Conservation (phyloP, 2,113 vertebrate genomes). For the Cololabis saira region DNA sequence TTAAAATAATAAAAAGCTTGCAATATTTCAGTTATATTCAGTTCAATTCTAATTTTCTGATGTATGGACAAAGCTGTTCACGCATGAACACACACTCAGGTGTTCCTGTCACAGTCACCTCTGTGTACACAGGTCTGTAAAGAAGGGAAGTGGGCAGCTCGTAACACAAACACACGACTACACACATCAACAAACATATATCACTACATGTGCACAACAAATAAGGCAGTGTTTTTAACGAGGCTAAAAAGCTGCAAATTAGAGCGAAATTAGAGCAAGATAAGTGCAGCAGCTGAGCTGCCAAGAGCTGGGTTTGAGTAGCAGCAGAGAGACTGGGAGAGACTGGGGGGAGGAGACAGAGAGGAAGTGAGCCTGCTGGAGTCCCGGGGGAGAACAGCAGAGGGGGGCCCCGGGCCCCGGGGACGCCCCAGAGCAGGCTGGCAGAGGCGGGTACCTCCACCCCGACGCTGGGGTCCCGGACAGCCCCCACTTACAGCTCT, state of each 20-base stretch:
- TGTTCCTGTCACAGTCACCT: constrained; percentile 44
- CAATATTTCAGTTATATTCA: too few species aligned
- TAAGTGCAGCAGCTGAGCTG: not conserved
- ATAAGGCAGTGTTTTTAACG: constrained; percentile 6
- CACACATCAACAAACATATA: constrained; percentile 40
- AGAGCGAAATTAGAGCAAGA: constrained; percentile 10
- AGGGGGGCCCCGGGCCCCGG: constrained; percentile 65
- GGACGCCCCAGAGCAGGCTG: constrained; percentile 73
- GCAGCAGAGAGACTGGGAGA: not conserved
- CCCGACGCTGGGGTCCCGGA: constrained; percentile 64
- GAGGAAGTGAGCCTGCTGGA: constrained; percentile 41
- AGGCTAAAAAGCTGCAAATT: not conserved
- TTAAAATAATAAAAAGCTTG: too few species aligned
- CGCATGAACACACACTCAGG: constrained; percentile 8
- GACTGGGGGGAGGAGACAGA: constrained; percentile 29
- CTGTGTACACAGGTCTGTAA: constrained; percentile 51
- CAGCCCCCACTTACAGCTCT: constrained; percentile 68
- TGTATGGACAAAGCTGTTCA: constrained; percentile 14
- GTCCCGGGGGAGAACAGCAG: constrained; percentile 31
- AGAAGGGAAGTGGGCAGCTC: constrained; percentile 70
- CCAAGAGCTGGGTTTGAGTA: constrained; percentile 18
- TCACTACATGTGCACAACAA: constrained; percentile 13
- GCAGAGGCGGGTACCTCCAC: constrained; percentile 80
- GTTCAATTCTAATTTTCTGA: too few species aligned
- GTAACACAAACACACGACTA: constrained; percentile 46